Conservation (phyloP, 2,888 invertebrate genomes). For the Maniola hyperantus region DNA sequence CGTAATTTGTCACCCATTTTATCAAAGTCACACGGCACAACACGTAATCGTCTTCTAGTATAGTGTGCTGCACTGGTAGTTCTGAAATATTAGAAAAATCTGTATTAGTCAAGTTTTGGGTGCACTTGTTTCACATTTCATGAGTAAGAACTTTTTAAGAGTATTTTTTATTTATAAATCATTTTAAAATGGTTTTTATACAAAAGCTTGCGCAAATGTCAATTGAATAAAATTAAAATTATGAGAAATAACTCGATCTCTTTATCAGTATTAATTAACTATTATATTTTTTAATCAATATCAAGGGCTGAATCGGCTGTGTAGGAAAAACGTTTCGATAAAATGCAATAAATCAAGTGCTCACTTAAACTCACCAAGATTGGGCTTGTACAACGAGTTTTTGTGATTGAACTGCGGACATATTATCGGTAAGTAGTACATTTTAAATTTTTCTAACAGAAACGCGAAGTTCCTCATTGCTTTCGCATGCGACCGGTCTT, state of each 20-base stretch:
- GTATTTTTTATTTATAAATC: neutral
- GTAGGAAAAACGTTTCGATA: neutral
- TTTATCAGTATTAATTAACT: no score
- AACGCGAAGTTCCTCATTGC: slow-evolving; percentile 94
- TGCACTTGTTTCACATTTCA: neutral
- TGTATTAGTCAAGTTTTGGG: neutral
- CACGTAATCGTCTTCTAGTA: slow-evolving; percentile 86
- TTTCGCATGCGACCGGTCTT: slow-evolving; percentile 90
- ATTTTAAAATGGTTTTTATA: neutral
- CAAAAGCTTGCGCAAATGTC: neutral
- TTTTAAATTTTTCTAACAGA: slow-evolving; percentile 94
- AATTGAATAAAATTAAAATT: no score
- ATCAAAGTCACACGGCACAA: slow-evolving; percentile 92
- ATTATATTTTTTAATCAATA: no score
- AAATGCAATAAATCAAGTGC: neutral
- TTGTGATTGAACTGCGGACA: slow-evolving; percentile 92
- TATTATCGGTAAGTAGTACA: slow-evolving; percentile 93
- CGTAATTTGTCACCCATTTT: slow-evolving; percentile 94
- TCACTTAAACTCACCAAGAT: slow-evolving; percentile 83
- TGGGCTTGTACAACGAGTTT: slow-evolving; percentile 92
- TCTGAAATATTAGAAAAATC: slow-evolving; percentile 69
- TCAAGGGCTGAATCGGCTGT: neutral
- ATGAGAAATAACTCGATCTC: no score
- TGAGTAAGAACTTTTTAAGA: neutral
- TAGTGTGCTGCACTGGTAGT: slow-evolving; percentile 88